Conservation (phyloP, 2,113 vertebrate genomes). For the Bagarius yarrelli region DNA sequence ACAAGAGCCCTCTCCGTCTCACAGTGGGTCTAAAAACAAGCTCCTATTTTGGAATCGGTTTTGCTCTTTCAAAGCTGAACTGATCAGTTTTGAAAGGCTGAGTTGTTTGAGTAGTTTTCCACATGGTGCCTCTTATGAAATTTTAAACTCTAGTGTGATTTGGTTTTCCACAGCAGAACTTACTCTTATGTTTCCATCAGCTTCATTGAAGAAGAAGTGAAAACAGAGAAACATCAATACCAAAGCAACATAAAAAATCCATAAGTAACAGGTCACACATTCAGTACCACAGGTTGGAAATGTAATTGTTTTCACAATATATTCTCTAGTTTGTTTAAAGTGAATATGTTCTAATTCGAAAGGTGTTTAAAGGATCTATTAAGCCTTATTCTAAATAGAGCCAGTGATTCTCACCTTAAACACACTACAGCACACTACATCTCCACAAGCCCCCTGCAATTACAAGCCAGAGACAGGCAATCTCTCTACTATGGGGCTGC, state of each 20-base stretch:
- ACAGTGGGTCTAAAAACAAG: neutral
- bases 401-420: conserved; percentile 23
- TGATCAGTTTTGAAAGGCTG: conserved; percentile 27
- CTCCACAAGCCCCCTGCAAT: conserved; percentile 42
- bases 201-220: conserved; percentile 26
- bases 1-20: conserved; percentile 1
- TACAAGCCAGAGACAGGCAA: conserved; percentile 49
- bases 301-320: no score
- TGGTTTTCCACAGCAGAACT: conserved; percentile 26
- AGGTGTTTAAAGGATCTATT: conserved; percentile 5
- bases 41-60: neutral
- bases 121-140: conserved; percentile 37
- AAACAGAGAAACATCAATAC: conserved; percentile 12
- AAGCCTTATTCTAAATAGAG: conserved; percentile 3
- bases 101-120: conserved; percentile 36
- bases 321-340: neutral
- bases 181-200: conserved; percentile 35
- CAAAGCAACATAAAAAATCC: conserved; percentile 27
- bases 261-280: conserved; percentile 7
- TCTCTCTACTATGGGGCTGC: conserved; percentile 37
- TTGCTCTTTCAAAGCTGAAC: conserved; percentile 19
- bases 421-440: conserved; percentile 24
- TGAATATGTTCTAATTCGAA: conserved; percentile 8
- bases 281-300: neutral
- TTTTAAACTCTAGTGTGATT: conserved; percentile 30